Percentiles rank a stretch among this genome's conserved stretches.
phyloP scores from a whole-genome alignment of 2,113 vertebrate genomes.

The Tachycineta bicolor region DNA sequence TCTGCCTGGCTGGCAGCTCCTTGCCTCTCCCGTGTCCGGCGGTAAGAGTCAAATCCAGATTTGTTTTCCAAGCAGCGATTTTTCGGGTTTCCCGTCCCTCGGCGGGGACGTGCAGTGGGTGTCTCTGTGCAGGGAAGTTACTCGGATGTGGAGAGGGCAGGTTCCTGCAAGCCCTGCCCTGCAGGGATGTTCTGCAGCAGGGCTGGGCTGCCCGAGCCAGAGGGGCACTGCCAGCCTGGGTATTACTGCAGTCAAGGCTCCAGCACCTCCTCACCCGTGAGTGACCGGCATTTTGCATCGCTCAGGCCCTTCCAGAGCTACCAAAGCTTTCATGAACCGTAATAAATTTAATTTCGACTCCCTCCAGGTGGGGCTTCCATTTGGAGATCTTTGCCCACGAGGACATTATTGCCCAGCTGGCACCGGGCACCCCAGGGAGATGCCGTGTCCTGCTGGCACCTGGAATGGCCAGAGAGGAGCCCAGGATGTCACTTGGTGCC shows the following conservation, averaged over 20 bases:
- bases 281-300: neutral
- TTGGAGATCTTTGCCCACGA: slow-evolving; percentile 81
- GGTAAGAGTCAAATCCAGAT: slow-evolving; percentile 57
- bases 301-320: neutral
- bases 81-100: neutral
- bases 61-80: neutral
- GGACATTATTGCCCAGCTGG: slow-evolving; percentile 84
- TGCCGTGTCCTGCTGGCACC: slow-evolving; percentile 84
- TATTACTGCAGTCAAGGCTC: slow-evolving; percentile 79
- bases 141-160: slow-evolving; percentile 55
- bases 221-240: slow-evolving; percentile 81
- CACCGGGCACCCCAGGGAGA: slow-evolving; percentile 74
- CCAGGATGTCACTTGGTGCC: slow-evolving; percentile 76
- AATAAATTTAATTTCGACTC: neutral
- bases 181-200: slow-evolving; percentile 83
- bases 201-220: slow-evolving; percentile 77
- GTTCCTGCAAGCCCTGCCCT: slow-evolving; percentile 80
- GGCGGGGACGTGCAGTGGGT: neutral
- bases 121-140: slow-evolving; percentile 79
- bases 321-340: fast-evolving
- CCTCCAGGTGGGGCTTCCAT: slow-evolving; percentile 73
- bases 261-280: slow-evolving; percentile 81
- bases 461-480: slow-evolving; percentile 83
- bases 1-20: slow-evolving; percentile 78
- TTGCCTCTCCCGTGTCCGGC: slow-evolving; percentile 74